Evolutionary conservation across 2,888 invertebrate genomes (phyloP), one percentile per base, ranked within the genome.

Genomic region (Mayetiola destructor): DNA sequence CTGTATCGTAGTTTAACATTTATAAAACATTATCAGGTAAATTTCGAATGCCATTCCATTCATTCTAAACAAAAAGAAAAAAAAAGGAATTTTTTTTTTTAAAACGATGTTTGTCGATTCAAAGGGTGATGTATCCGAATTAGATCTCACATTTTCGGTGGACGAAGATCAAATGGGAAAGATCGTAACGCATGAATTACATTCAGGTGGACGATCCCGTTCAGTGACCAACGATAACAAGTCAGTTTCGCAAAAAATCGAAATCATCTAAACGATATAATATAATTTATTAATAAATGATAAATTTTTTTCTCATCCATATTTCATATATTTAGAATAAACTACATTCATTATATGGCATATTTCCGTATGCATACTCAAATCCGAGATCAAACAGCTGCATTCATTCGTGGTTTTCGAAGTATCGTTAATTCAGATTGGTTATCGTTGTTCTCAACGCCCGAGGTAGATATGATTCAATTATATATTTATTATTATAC

Each of bases 361-460:
- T 93, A 95, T 73, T 97, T 96, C 71, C 84, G 95, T 61, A 96
- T 99, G 91, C 92, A 96, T 70, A 85, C 88, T 9, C 97, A 97
- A 76, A 99, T 99, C 62, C 88, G 89, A 66, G 93, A 96, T 63
- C 99, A 99, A 74, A 94, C 95, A 0, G 82, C 86, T 53, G 93
- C 96, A 8, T 99, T 99, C 68, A 93, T 96, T 61, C 84, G 88
- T 65, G 99, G 97, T 2, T 99, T 99, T 69, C 81, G 93, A 61
- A 88, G 94, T 5, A 88, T 99, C 58, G 88, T 97, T 58, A 93
- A 91, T 70, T 85, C 87, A 0, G 95, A 96, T 63, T 96, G 96
- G 95, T 73, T 97, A 48, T 81, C 87, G 0, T 75, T 97, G 61
- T 97, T 97, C 69, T 96, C 96, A 4, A 89, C 94, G 0, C 94